Base-by-base conservation (phyloP, 2,888 invertebrate species). In the Rhyacophila evoluta region DNA sequence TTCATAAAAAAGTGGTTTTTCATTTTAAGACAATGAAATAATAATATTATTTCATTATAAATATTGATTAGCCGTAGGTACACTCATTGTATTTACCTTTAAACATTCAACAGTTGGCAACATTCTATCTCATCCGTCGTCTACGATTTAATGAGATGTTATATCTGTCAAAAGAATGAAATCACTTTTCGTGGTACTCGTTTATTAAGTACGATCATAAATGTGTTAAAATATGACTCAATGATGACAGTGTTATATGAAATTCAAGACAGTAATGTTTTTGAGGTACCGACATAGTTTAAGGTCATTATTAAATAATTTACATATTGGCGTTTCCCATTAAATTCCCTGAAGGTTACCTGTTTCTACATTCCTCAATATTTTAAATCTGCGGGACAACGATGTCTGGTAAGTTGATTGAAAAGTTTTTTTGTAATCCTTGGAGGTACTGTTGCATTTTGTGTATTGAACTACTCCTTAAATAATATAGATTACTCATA, bases 371-470 rank as follows among this genome's bases (percentile, higher is more conserved):
- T 55, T 15, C 15, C 55, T 55, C 55, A 55, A 55, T 55, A 25
- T 19, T 19, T 55, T 25, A 55, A 55, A 19, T 55, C 55, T 15
- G 55, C 25, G 19, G 12, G 19, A 55, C 19, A 55, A 55, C 15
- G 8, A 55, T 55, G 55, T 55, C 55, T 55, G 55, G 55, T 55
- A 55, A 55, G 55, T 55, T 15, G 41, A 41, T 33, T 33, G 6
- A 33, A 4, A 33, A 4, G 29, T 33, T 33, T 4, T 33, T 33
- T 33, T 33, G n/a, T n/a, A n/a, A n/a, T n/a, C n/a, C n/a, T n/a
- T n/a, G n/a, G n/a, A n/a, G n/a, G n/a, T n/a, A n/a, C n/a, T n/a
- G n/a, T n/a, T n/a, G n/a, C n/a, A n/a, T n/a, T n/a, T n/a, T n/a
- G n/a, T n/a, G n/a, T n/a, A n/a, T n/a, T n/a, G n/a, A n/a, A n/a